These are phyloP conservation scores for Cyphomyrus plagiostoma DNA, from an alignment of 2,113 vertebrate genomes.

Conservation along the genomic window DNA sequence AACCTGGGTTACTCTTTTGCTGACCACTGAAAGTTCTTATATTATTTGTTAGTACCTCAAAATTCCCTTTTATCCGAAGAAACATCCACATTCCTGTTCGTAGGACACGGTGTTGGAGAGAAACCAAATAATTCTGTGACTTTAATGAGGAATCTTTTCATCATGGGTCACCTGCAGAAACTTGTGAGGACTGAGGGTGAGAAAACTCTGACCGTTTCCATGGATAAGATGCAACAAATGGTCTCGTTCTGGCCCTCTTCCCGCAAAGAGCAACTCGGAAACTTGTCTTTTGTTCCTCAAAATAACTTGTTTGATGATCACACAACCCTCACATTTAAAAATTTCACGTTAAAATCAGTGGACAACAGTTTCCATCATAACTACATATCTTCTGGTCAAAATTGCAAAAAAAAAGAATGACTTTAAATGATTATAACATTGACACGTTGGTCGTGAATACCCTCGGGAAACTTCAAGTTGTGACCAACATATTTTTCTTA, in stretches of 20 bases:
- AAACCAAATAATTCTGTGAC: not conserved
- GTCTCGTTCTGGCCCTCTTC: not conserved
- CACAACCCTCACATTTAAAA: not conserved
- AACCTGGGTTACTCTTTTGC: not conserved
- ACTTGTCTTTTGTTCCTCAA: not conserved
- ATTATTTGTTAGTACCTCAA: not conserved
- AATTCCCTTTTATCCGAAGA: not conserved
- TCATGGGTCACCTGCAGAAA: not conserved
- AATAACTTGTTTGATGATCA: not conserved
- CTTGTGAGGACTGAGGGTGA: not conserved
- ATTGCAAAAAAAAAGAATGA: not conserved
- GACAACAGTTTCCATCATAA: not conserved
- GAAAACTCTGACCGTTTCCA: not conserved
- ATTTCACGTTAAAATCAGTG: not conserved
- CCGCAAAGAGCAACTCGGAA: not conserved
- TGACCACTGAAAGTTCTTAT: not conserved
- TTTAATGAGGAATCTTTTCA: not conserved
- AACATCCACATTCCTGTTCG: not conserved
- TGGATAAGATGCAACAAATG: not conserved
- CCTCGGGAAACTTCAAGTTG: not conserved
- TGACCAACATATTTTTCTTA: constrained; percentile 16
- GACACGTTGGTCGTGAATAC: not conserved
- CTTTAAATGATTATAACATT: constrained; percentile 13
- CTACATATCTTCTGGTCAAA: not conserved
- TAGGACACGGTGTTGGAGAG: not conserved